Percentiles rank a stretch among this genome's conserved stretches.
These are phyloP conservation scores for Stenichneumon culpator DNA, from an alignment of 2,888 invertebrate species.

Conservation along the genomic window DNA sequence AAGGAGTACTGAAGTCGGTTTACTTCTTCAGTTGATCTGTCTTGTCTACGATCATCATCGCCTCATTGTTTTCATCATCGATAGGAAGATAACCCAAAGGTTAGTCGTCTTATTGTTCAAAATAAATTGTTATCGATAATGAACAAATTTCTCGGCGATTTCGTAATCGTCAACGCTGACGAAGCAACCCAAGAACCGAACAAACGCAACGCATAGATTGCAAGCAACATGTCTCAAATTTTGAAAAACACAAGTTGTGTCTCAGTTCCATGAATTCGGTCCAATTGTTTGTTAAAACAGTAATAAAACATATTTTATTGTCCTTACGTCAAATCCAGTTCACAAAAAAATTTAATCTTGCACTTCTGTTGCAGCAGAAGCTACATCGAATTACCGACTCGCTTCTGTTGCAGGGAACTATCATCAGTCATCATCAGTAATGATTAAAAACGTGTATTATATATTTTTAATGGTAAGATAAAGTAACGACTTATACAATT, in stretches of 20 bases:
- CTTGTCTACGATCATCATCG: background rate
- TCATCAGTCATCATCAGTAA: conserved; percentile 44
- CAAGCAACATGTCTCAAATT: background rate
- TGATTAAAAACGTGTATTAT: conserved; percentile 47
- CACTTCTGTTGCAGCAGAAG: conserved; percentile 6
- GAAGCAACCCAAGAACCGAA: background rate
- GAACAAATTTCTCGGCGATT: background rate
- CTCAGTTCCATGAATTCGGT: background rate
- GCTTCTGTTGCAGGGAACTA: background rate
- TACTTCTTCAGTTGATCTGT: conserved; percentile 93
- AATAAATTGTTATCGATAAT: background rate
- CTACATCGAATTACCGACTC: background rate
- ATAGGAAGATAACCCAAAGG: conserved; percentile 12
- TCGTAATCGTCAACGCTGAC: background rate
- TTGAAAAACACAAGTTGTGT: background rate
- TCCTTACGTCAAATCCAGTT: background rate
- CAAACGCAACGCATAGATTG: background rate
- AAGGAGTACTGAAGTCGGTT: conserved; percentile 90
- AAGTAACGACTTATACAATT: conserved; percentile 22
- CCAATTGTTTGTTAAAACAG: background rate
- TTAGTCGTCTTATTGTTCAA: conserved; percentile 2
- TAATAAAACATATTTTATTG: background rate
- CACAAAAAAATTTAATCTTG: background rate
- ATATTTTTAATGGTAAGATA: conserved; percentile 30
- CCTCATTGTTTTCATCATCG: background rate